Conservation (phyloP, 2,888 invertebrate genomes). For the Graphium colonna region DNA sequence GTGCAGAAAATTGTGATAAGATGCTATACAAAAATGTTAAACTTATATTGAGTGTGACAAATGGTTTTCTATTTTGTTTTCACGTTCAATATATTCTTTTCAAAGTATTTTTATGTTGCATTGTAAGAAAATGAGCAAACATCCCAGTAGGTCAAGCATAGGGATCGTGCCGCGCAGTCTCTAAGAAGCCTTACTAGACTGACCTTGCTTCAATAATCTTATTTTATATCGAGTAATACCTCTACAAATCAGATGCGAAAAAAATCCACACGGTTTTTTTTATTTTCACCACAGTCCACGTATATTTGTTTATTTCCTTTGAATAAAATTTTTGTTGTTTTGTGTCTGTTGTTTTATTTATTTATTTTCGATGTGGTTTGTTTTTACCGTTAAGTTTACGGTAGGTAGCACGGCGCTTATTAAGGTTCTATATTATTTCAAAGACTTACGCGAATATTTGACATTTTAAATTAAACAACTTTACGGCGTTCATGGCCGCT, state of each 20-base stretch:
- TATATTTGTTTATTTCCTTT: not conserved
- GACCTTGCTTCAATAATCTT: constrained; percentile 63
- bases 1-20: no score
- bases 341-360: constrained; percentile 18
- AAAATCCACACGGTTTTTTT: constrained; percentile 1
- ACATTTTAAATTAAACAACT: no score
- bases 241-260: constrained; percentile 7
- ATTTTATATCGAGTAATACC: constrained; percentile 36
- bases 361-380: not conserved
- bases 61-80: not conserved
- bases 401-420: no score
- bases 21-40: not conserved
- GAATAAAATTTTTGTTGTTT: constrained; percentile 14
- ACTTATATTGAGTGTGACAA: not conserved
- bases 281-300: not conserved
- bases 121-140: constrained; percentile 11
- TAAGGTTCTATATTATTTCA: no score
- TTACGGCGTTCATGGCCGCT: no score
- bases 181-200: constrained; percentile 52
- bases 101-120: not conserved
- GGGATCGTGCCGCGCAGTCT: constrained; percentile 29
- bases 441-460: no score
- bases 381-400: not conserved
- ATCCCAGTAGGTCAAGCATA: constrained; percentile 58
- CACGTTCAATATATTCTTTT: no score